A percentile compares a stretch with the other conserved stretches of the same genome.
Evolutionary conservation across 2,888 invertebrate species (phyloP).

Genomic region (Tinea semifulvella): DNA sequence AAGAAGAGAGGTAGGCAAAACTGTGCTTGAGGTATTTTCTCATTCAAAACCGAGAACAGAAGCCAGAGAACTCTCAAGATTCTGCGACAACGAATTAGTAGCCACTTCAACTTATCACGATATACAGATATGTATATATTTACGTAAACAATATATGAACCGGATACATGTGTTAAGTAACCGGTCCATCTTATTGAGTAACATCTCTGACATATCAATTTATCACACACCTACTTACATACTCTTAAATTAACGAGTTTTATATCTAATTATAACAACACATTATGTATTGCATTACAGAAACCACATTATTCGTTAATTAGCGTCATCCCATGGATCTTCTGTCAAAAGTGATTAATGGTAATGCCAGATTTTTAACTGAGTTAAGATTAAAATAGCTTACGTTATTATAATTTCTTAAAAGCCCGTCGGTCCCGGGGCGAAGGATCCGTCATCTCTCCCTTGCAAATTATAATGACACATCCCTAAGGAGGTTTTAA

Average conservation of each 20-base stretch:
- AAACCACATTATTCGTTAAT: conserved; percentile 30
- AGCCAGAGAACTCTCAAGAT: too few relatives aligned
- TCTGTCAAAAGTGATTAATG: conserved; percentile 64
- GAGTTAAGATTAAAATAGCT: conserved; percentile 67
- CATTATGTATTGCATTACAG: not conserved
- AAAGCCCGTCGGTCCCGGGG: conserved; percentile 37
- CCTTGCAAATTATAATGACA: conserved; percentile 63
- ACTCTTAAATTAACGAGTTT: not conserved
- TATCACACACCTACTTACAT: not conserved
- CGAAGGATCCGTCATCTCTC: conserved; percentile 60
- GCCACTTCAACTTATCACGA: too few relatives aligned
- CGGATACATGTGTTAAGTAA: too few relatives aligned
- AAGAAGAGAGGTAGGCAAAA: too few relatives aligned
- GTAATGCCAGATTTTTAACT: conserved; percentile 65
- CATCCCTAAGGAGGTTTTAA: conserved; percentile 60
- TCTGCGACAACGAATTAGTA: too few relatives aligned
- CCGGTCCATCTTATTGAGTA: too few relatives aligned
- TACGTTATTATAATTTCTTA: conserved; percentile 53
- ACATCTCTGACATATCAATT: too few relatives aligned
- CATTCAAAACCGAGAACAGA: too few relatives aligned
- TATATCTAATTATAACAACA: too few relatives aligned
- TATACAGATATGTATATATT: too few relatives aligned
- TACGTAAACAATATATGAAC: too few relatives aligned
- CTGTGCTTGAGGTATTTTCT: too few relatives aligned
- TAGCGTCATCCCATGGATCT: conserved; percentile 44